Conservation (phyloP, 2,888 invertebrate genomes). For the Spodoptera exigua region DNA sequence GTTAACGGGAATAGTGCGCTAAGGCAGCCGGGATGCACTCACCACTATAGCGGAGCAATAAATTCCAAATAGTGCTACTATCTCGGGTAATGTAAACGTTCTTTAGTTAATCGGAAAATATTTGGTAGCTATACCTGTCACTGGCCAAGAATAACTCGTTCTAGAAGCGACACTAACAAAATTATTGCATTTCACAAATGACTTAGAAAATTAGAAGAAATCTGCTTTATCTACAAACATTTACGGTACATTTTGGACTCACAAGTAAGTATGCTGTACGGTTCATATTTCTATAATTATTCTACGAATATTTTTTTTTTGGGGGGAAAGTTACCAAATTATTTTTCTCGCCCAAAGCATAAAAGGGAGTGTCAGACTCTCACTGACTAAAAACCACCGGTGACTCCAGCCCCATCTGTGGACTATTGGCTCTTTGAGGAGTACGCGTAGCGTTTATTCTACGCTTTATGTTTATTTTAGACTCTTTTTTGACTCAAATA, state of each 20-base stretch:
- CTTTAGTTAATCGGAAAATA: slow-evolving; percentile 81
- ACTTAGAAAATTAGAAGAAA: not conserved
- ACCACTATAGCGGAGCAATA: slow-evolving; percentile 80
- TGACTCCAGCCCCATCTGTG: too few relatives aligned
- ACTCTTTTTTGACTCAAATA: too few relatives aligned
- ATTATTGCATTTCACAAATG: slow-evolving; percentile 2
- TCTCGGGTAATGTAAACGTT: slow-evolving; percentile 80
- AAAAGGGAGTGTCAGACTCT: too few relatives aligned
- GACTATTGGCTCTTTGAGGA: too few relatives aligned
- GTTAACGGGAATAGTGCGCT: slow-evolving; percentile 59
- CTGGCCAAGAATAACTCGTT: slow-evolving; percentile 28
- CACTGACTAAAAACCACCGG: too few relatives aligned
- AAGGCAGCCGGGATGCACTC: slow-evolving; percentile 77
- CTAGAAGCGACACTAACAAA: slow-evolving; percentile 32
- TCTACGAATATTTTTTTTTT: too few relatives aligned
- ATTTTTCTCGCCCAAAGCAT: too few relatives aligned
- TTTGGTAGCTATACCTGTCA: slow-evolving; percentile 66
- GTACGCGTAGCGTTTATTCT: too few relatives aligned
- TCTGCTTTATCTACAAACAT: not conserved
- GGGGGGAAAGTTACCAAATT: too few relatives aligned
- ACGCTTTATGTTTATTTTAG: too few relatives aligned
- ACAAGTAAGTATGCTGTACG: too few relatives aligned
- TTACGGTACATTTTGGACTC: not conserved
- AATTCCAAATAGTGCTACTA: slow-evolving; percentile 82
- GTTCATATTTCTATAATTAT: too few relatives aligned